Evolutionary conservation across 2,797 vertebrate genomes (phyloP).

Genomic region (Arremon aurantiirostris): DNA sequence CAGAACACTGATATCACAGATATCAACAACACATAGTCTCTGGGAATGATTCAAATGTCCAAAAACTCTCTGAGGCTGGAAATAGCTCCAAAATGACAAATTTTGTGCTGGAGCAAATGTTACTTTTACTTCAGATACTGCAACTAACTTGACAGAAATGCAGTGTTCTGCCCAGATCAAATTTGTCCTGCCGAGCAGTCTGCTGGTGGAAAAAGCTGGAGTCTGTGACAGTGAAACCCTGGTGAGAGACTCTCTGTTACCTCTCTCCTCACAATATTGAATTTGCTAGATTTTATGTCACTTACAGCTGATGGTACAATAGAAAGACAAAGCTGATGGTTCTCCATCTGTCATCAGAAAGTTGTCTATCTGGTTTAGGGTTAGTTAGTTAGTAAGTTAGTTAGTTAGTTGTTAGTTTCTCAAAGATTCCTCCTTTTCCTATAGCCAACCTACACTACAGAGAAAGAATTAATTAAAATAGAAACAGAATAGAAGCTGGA

Average conservation of each 20-base stretch:
- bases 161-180: not conserved
- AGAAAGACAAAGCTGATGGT: not conserved
- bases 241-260: not conserved
- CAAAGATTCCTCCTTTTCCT: not conserved
- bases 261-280: not conserved
- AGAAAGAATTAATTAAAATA: not conserved
- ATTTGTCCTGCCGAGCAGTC: not conserved
- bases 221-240: not conserved
- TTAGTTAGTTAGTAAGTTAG: not conserved
- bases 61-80: not conserved
- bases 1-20: accelerated
- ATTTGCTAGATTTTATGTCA: not conserved
- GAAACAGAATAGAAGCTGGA: not conserved
- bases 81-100: not conserved
- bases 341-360: not conserved
- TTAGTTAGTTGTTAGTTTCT: not conserved
- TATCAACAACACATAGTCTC: not conserved
- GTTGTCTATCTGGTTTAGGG: not conserved
- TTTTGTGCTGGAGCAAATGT: not conserved
- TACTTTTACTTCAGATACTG: not conserved
- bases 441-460: not conserved
- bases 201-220: not conserved
- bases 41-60: not conserved
- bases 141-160: not conserved
- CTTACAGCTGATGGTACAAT: not conserved